Percentiles rank a stretch among this genome's conserved stretches.
Evolutionary conservation across 2,888 invertebrate genomes (phyloP).

Genomic region (Agrochola lychnidis): DNA sequence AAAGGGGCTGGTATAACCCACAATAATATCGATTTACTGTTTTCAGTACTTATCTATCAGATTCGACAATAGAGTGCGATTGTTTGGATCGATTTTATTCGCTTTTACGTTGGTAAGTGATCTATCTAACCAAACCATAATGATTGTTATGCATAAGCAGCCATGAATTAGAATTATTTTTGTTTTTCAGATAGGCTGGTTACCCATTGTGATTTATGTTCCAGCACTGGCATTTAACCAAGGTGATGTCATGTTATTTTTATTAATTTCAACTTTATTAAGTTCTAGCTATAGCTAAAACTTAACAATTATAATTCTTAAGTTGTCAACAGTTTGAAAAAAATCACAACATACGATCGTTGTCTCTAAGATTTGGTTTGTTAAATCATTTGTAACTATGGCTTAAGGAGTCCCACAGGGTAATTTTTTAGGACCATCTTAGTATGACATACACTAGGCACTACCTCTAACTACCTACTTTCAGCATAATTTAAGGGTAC

Average conservation of each 20-base stretch:
- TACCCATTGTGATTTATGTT: slow-evolving; percentile 95
- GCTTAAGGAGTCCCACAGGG: slow-evolving; percentile 12
- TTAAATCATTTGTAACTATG: background rate
- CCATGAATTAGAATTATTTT: background rate
- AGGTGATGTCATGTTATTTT: slow-evolving; percentile 87
- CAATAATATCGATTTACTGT: slow-evolving; percentile 23
- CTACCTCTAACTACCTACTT: background rate
- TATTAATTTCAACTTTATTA: background rate
- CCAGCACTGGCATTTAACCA: slow-evolving; percentile 95
- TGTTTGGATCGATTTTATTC: slow-evolving; percentile 93
- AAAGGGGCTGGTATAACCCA: background rate
- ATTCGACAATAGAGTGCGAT: slow-evolving; percentile 92
- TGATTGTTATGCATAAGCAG: background rate
- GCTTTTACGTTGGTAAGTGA: slow-evolving; percentile 92
- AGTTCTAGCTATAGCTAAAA: background rate
- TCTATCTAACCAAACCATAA: background rate
- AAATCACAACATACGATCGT: background rate
- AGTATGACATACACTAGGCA: background rate
- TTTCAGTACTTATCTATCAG: slow-evolving; percentile 93
- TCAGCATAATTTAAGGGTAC: no score
- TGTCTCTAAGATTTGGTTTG: background rate
- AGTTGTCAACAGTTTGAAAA: background rate
- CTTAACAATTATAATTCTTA: no score
- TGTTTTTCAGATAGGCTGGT: slow-evolving; percentile 92
- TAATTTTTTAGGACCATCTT: background rate